Evolutionary conservation across 2,797 vertebrate species (phyloP), one percentile per base, ranked within the genome.

Genomic region (Acipenser transmontanus): DNA sequence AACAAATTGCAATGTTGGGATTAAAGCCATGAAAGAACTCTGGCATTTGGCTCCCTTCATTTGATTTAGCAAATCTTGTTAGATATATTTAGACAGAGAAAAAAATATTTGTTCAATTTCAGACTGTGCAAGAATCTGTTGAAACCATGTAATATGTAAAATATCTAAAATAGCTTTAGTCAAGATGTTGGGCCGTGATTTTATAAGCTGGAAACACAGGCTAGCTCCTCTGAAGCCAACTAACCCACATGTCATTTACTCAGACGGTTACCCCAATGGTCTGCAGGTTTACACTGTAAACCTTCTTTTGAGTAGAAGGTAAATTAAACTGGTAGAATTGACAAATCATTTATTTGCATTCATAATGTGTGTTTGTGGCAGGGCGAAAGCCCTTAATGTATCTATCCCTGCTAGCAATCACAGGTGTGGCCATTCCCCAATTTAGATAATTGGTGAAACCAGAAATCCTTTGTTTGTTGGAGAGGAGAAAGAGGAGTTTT

Each of bases 31-130:
- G 34, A 34, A 34, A 34, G 17, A 17, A 17, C 17, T 17, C 17
- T 17, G 17, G 17, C 7, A 57, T 13, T n/a, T 57, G 50, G 47
- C 14, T 60, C 52, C 17, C 8, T 49, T 10, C 14, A n/a, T 59
- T 59, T 70, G 57, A 64, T 54, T 66, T 60, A 13, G 49, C 48
- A 63, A 66, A 62, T 62, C 10, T 49, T 47, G 54, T 62, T 11
- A 10, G 48, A n/a, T 11, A 54, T 8, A 34, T 47, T 50, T 61
- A 61, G 11, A 65, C 49, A 61, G 10, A 57, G 64, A 66, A 11
- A 59, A 59, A 47, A 34, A 52, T 7, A 48, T 49, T 49, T 47
- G 48, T 49, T n/a, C 13, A 65, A 13, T 10, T 66, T 52, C 48
- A 54, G 17, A 61, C 64, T 67, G 4, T 64, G 48, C 10, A 61